Base-by-base conservation (phyloP, 37 sponge, comb jelly and placozoan genomes). In the Geodia barretti region DNA sequence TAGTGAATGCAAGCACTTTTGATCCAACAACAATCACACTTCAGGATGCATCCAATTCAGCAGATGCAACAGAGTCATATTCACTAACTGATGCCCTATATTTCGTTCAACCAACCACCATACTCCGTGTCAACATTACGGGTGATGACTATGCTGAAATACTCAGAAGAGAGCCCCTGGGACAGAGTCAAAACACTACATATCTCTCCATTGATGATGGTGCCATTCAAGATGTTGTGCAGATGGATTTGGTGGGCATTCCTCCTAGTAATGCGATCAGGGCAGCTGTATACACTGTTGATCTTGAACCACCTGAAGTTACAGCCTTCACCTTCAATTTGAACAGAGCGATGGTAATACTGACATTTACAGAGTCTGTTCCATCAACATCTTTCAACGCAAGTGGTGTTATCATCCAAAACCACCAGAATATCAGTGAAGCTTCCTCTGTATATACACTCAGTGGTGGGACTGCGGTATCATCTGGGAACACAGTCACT, bases 351-450 rank as follows among this genome's bases (percentile, higher is more conserved):
- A 4, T 34, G 2, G 26, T 96, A 0, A 79, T 82, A 41, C 60
- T 96, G 19, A 93, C 97, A 36, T 96, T 96, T 41, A 70, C 76
- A 54, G 94, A 96, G 68, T 41, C 41, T 69, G 84, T 96, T n/a
- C 28, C 60, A 43, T 42, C 64, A 17, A 20, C 37, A 31, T 71
- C 89, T 20, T 84, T 80, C 73, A 90, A 91, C 66, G 78, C 84
- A 39, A 54, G 76, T 21, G 71, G 74, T 40, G 82, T 91, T 39
- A 88, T 79, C 19, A 42, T 96, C 32, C 85, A 88, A 31, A 70
- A 34, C 24, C 41, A 35, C 26, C 42, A 62, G 21, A 92, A 84
- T 63, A 31, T 1, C 41, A 79, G 74, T 41, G 75, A 23, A 31
- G 59, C 77, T 5, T 33, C 70, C 24, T 71, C 84, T 77, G 25